Evolutionary conservation across 2,113 vertebrate species (phyloP), one percentile per base, ranked within the genome.

Genomic region (Amazona vittata): DNA sequence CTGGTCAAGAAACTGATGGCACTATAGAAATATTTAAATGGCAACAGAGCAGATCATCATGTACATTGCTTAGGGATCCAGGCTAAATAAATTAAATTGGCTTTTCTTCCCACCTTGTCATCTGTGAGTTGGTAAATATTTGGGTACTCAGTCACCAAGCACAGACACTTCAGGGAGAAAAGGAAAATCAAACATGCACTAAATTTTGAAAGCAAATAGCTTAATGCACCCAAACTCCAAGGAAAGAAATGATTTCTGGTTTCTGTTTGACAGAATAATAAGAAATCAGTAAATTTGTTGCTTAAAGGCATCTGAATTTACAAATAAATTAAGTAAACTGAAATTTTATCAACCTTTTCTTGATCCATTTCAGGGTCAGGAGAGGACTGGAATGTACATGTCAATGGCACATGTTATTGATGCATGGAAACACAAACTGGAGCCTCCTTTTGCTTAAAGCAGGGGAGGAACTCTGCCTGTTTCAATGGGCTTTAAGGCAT

Each of bases 301-400:
- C 57, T 75, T 67, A 47, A 78, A 92, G 50, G 64, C 55, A 24
- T 15, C 53, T 84, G 83, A 70, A 89, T 29, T 81, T 19, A 29
- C 35, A 55, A 71, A 75, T 43, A 43, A 75, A 24, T 50, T 10
- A 18, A 17, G 24, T 11, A 64, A 91, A 43, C 15, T 25, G 33
- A 63, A n/a, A 46, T 28, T 21, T 79, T n/a, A 67, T 15, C 20
- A 10, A 60, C 31, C 39, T 69, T 65, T 25, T 33, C 76, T 68
- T 29, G 47, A 6, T n/a, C 62, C 10, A 0, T 11, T 7, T 3
- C 3, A 0, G 87, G 64, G 85, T 43, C 52, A 55, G 70, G 35
- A 0, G 0, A 35, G 92, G 85, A 83, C 17, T 0, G 5, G 6
- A 4, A 4, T 1, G 33, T 19, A 22, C 33, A 0, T 0, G 4